These are phyloP conservation scores for Arrhamphus sclerolepis DNA, from an alignment of 2,797 vertebrate genomes.

Conservation along the genomic window DNA sequence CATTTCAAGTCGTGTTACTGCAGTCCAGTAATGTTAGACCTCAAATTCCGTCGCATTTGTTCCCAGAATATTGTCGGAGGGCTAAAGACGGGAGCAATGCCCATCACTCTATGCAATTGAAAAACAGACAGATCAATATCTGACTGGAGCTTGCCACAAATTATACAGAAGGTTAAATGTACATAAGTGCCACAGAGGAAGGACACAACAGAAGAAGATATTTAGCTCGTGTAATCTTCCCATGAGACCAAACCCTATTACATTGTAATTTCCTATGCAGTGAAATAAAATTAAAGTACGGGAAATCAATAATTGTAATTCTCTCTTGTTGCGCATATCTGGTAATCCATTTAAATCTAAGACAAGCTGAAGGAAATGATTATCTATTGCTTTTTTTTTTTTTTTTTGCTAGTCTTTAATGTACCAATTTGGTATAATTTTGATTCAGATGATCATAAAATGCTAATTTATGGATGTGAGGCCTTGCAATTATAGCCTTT, in stretches of 20 bases:
- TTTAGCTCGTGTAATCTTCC: background rate
- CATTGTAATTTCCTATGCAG: no score
- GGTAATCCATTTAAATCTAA: no score
- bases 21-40: constrained; percentile 17
- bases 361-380: no score
- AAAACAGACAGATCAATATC: constrained; percentile 57
- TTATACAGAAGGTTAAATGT: constrained; percentile 8
- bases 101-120: constrained; percentile 46
- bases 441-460: no score
- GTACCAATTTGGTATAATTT: no score
- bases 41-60: constrained; percentile 33
- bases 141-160: constrained; percentile 9
- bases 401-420: no score
- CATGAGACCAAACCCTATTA: background rate
- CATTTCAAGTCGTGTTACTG: background rate
- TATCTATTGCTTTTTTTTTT: no score
- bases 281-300: no score
- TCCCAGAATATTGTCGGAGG: constrained; percentile 55
- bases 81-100: constrained; percentile 42
- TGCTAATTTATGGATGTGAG: no score
- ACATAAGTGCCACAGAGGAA: constrained; percentile 7
- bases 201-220: background rate
- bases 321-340: no score
- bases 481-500: no score
- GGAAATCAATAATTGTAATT: no score